Conservation (phyloP, 2,888 invertebrate species). For the Lingula anatina region DNA sequence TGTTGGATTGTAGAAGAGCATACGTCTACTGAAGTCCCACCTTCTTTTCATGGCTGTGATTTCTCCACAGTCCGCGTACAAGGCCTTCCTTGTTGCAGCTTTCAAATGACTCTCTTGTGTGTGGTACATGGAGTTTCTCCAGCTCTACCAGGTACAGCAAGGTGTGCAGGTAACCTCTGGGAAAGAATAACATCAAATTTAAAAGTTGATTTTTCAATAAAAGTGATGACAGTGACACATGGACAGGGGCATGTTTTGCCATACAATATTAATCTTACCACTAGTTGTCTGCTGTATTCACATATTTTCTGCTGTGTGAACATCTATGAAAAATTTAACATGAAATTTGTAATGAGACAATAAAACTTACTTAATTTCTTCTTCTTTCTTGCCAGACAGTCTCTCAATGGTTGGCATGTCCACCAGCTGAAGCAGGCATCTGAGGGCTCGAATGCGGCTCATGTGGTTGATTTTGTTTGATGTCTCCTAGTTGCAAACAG, state of each 20-base stretch:
- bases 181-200: too few species aligned
- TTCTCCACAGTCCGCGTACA: conserved; percentile 36
- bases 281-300: neutral
- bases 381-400: conserved; percentile 12
- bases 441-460: conserved; percentile 27
- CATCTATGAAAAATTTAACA: too few species aligned
- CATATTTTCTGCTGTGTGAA: too few species aligned
- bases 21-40: too few species aligned
- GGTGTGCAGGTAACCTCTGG: conserved; percentile 21
- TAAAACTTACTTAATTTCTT: conserved; percentile 21
- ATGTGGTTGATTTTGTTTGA: conserved; percentile 15
- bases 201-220: too few species aligned
- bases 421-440: conserved; percentile 28
- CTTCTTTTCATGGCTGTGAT: conserved; percentile 34
- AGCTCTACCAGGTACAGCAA: conserved; percentile 33
- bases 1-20: too few species aligned
- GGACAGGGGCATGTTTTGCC: too few species aligned
- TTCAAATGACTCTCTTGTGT: conserved; percentile 26
- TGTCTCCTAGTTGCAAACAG: too few species aligned
- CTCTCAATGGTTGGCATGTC: conserved; percentile 20
- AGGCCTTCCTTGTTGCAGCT: conserved; percentile 36
- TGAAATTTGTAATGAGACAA: too few species aligned
- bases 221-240: too few species aligned
- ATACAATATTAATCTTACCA: neutral
- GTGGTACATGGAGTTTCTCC: conserved; percentile 33